Conservation (phyloP, 2,888 invertebrate species). For the Erebia epiphron region DNA sequence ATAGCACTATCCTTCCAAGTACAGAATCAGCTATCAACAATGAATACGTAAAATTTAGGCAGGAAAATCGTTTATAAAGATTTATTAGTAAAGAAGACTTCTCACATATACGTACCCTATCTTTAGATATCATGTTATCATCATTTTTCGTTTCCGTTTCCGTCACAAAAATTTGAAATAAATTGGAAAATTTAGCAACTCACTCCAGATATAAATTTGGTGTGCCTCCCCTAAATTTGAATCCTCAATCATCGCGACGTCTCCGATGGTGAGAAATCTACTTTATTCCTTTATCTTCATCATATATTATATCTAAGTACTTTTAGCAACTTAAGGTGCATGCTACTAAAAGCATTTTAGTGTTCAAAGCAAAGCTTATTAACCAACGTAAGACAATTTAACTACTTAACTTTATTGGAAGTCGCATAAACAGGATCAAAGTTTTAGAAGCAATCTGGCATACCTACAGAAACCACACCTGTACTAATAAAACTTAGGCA, state of each 20-base stretch:
- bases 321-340: neutral
- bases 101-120: neutral
- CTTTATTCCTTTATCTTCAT: neutral
- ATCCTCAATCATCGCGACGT: conserved; percentile 2
- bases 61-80: no score
- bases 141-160: neutral
- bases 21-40: no score
- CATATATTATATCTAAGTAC: neutral
- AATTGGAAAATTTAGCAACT: conserved; percentile 8
- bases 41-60: no score
- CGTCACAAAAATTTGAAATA: neutral
- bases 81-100: no score
- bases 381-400: neutral
- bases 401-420: neutral
- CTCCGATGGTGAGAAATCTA: neutral
- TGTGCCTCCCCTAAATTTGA: neutral
- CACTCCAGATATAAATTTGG: neutral
- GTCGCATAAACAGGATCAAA: neutral
- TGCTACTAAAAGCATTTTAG: conserved; percentile 3
- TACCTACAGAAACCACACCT: neutral
- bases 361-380: conserved; percentile 3
- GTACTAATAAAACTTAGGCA: no score
- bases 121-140: neutral
- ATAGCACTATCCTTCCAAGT: no score
- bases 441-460: neutral